phyloP scores from a whole-genome alignment of 2,113 vertebrate genomes.

The Trichomycterus rosablanca region DNA sequence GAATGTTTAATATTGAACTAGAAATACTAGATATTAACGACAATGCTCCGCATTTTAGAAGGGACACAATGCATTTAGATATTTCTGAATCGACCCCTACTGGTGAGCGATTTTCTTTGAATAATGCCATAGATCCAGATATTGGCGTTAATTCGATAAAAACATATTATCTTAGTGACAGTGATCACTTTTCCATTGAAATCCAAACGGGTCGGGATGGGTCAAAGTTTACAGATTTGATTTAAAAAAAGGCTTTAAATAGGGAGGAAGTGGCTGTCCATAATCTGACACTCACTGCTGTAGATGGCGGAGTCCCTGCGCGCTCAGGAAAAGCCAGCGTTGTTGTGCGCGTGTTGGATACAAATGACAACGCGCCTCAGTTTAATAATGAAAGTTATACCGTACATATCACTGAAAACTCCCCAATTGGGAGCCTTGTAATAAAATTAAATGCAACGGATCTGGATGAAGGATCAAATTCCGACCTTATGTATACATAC shows the following conservation, averaged over 20 bases:
- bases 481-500: slow-evolving; percentile 39
- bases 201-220: slow-evolving; percentile 48
- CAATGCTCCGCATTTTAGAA: slow-evolving; percentile 36
- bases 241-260: slow-evolving; percentile 44
- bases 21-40: slow-evolving; percentile 42
- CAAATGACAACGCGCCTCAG: slow-evolving; percentile 48
- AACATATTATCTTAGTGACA: slow-evolving; percentile 47
- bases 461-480: slow-evolving; percentile 46
- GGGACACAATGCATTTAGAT: slow-evolving; percentile 41
- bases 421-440: slow-evolving; percentile 32
- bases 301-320: slow-evolving; percentile 49
- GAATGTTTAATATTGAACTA: slow-evolving; percentile 45
- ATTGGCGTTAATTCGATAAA: slow-evolving; percentile 40
- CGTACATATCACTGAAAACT: slow-evolving; percentile 43
- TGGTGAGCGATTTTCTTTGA: slow-evolving; percentile 43
- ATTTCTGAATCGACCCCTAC: slow-evolving; percentile 39
- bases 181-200: slow-evolving; percentile 45
- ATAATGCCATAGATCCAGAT: slow-evolving; percentile 46
- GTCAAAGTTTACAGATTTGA: slow-evolving; percentile 38
- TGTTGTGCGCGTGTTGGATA: slow-evolving; percentile 39
- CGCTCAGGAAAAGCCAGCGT: slow-evolving; percentile 42
- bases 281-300: slow-evolving; percentile 48
- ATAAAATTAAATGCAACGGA: slow-evolving; percentile 45
- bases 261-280: slow-evolving; percentile 41
- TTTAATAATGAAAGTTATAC: slow-evolving; percentile 42